phyloP scores from a whole-genome alignment of 2,888 invertebrate genomes.

The Steinernema hermaphroditum region DNA sequence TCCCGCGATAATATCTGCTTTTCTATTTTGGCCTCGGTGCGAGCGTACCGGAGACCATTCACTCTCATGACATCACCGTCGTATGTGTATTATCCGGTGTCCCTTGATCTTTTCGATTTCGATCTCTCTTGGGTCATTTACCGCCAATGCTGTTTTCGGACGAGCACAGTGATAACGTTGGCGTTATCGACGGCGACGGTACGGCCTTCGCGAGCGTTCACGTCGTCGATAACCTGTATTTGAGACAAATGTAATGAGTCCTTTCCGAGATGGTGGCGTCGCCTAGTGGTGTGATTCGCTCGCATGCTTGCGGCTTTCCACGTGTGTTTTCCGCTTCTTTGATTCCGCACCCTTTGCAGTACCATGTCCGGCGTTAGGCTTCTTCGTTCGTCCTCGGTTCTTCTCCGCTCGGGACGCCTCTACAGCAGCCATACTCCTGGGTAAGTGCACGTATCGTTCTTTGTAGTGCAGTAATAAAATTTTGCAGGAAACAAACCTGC shows the following conservation, averaged over 20 bases:
- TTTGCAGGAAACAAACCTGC: slow-evolving; percentile 73
- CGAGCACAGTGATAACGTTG: slow-evolving; percentile 5
- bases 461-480: background rate
- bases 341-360: background rate
- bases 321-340: background rate
- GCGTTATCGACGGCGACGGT: slow-evolving; percentile 8
- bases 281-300: background rate
- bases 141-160: slow-evolving; percentile 18
- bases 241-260: slow-evolving; percentile 22
- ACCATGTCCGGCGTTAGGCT: background rate
- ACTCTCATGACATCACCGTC: slow-evolving; percentile 10
- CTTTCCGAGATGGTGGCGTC: background rate
- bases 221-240: slow-evolving; percentile 24
- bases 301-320: background rate
- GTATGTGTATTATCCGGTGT: background rate
- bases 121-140: slow-evolving; percentile 4
- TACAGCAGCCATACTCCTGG: slow-evolving; percentile 17
- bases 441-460: slow-evolving; percentile 8
- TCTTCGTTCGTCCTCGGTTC: slow-evolving; percentile 3
- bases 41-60: background rate
- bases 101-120: background rate
- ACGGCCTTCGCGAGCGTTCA: background rate
- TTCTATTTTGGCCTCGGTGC: background rate
- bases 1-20: slow-evolving; percentile 6
- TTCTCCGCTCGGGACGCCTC: slow-evolving; percentile 10